A percentile compares a stretch with the other conserved stretches of the same genome.
phyloP scores from a whole-genome alignment of 2,888 invertebrate species.

The Phyllotreta striolata region DNA sequence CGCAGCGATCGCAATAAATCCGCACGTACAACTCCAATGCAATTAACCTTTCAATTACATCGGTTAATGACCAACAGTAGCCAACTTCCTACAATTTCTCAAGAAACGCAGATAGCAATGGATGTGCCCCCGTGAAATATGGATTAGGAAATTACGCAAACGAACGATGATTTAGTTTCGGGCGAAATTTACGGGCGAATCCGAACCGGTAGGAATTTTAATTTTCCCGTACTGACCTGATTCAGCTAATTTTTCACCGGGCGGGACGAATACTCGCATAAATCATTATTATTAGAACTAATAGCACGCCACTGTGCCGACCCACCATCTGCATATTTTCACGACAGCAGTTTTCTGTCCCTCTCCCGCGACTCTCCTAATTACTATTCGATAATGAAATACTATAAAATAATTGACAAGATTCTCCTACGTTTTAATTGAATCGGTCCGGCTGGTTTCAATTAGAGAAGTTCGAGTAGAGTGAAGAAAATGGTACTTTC shows the following conservation, averaged over 20 bases:
- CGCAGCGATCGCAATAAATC: constrained; percentile 31
- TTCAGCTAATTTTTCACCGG: background rate
- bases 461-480: no score
- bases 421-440: background rate
- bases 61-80: constrained; percentile 40
- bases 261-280: background rate
- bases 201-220: no score
- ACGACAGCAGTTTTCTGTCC: constrained; percentile 7
- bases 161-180: no score
- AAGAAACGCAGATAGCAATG: constrained; percentile 39
- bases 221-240: no score
- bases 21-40: constrained; percentile 33
- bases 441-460: background rate
- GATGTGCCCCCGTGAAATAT: constrained; percentile 35
- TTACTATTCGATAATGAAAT: constrained; percentile 1
- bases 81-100: constrained; percentile 41
- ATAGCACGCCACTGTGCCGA: background rate
- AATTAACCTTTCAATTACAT: constrained; percentile 43
- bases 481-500: no score
- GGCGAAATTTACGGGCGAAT: no score
- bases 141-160: constrained; percentile 11
- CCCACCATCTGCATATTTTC: constrained; percentile 4
- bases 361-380: background rate
- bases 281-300: background rate
- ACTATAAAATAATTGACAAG: constrained; percentile 10